Conservation (phyloP, 1,140 invertebrate genomes). For the Euglossa dilemma region DNA sequence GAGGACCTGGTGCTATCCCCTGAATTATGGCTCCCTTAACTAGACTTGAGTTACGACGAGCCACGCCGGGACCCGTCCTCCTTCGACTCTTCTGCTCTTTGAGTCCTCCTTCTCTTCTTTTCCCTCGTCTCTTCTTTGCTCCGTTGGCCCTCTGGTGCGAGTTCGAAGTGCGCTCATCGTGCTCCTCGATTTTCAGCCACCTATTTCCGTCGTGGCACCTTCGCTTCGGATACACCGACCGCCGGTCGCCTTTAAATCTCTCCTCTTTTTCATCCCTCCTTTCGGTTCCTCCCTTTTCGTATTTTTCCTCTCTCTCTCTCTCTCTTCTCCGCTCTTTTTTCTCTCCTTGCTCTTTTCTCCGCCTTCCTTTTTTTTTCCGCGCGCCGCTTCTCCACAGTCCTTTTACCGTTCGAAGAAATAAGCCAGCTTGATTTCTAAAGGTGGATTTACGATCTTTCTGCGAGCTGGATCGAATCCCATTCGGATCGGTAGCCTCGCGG, state of each 20-base stretch:
- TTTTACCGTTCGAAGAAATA: conserved; percentile 61
- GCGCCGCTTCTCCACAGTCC: conserved; percentile 12
- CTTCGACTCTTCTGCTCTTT: conserved; percentile 61
- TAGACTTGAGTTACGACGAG: conserved; percentile 81
- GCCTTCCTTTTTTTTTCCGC: neutral
- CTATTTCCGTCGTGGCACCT: conserved; percentile 67
- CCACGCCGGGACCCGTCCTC: conserved; percentile 61
- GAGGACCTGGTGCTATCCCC: conserved; percentile 79
- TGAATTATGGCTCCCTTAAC: conserved; percentile 82
- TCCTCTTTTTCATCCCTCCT: neutral
- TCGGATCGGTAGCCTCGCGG: neutral
- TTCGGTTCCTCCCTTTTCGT: neutral
- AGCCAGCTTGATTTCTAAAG: conserved; percentile 55
- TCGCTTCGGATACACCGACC: conserved; percentile 47
- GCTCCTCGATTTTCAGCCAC: conserved; percentile 63
- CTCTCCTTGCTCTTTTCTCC: no score
- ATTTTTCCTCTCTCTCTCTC: neutral
- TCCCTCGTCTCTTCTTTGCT: neutral
- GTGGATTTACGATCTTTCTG: conserved; percentile 45
- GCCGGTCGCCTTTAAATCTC: conserved; percentile 60
- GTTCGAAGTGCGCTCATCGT: conserved; percentile 60
- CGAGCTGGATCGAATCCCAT: conserved; percentile 19
- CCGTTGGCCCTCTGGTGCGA: conserved; percentile 38
- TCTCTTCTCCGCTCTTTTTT: no score
- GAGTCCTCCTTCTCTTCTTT: conserved; percentile 42